Conservation (phyloP, 2,797 vertebrate genomes). For the Falco berigora region DNA sequence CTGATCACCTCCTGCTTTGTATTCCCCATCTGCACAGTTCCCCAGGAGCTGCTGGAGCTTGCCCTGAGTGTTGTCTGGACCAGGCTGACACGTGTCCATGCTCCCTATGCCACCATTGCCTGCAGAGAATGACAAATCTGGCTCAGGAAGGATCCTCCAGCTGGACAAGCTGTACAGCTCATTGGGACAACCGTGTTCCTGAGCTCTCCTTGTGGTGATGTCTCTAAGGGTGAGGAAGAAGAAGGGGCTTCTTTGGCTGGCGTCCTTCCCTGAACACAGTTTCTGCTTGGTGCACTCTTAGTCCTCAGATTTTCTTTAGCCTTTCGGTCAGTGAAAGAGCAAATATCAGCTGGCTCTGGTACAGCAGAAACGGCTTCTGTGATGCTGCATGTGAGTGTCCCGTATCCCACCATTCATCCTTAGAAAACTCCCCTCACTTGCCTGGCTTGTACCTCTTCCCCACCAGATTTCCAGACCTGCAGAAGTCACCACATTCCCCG, state of each 20-base stretch:
- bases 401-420: no score
- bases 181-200: rapidly evolving
- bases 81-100: background rate
- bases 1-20: background rate
- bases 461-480: background rate
- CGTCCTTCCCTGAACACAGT: no score
- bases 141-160: background rate
- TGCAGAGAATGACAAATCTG: background rate
- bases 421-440: background rate
- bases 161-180: background rate
- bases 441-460: background rate
- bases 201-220: background rate
- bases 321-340: background rate
- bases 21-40: background rate
- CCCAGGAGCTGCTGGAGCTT: background rate
- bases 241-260: background rate
- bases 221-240: background rate
- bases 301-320: background rate
- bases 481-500: background rate
- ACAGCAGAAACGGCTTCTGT: background rate
- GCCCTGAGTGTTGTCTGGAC: background rate
- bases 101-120: background rate
- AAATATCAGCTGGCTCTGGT: background rate
- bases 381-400: background rate
- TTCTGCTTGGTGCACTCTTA: background rate